Evolutionary conservation across 2,888 invertebrate genomes (phyloP).

Genomic region (Apodemia duryi): DNA sequence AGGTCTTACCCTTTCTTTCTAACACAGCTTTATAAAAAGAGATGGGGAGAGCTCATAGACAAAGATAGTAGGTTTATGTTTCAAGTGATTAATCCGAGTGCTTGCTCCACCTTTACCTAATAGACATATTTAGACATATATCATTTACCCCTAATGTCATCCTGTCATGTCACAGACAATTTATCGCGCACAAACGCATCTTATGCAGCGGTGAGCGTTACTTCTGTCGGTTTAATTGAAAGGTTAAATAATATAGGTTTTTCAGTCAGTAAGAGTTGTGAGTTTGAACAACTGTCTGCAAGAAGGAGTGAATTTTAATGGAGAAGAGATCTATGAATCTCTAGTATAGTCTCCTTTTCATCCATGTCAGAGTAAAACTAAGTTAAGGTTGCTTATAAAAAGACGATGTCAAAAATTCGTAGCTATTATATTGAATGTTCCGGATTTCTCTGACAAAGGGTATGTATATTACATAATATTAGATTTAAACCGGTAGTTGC

Average conservation of each 20-base stretch:
- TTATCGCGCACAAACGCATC: neutral
- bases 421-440: neutral
- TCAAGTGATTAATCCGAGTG: too few species aligned
- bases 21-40: too few species aligned
- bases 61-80: too few species aligned
- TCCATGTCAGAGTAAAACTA: neutral
- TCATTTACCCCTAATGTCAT: too few species aligned
- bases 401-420: neutral
- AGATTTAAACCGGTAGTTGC: too few species aligned
- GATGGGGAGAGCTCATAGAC: too few species aligned
- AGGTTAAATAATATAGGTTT: neutral
- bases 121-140: too few species aligned
- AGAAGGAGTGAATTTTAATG: neutral
- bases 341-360: neutral
- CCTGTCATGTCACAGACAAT: too few species aligned
- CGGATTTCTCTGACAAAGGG: neutral
- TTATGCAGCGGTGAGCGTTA: too few species aligned
- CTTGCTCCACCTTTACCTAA: too few species aligned
- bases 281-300: neutral
- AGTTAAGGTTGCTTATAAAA: neutral
- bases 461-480: neutral
- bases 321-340: neutral
- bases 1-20: too few species aligned
- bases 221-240: neutral
- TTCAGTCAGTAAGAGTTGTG: neutral